Conservation (phyloP, 2,797 vertebrate genomes). For the Argya squamiceps region DNA sequence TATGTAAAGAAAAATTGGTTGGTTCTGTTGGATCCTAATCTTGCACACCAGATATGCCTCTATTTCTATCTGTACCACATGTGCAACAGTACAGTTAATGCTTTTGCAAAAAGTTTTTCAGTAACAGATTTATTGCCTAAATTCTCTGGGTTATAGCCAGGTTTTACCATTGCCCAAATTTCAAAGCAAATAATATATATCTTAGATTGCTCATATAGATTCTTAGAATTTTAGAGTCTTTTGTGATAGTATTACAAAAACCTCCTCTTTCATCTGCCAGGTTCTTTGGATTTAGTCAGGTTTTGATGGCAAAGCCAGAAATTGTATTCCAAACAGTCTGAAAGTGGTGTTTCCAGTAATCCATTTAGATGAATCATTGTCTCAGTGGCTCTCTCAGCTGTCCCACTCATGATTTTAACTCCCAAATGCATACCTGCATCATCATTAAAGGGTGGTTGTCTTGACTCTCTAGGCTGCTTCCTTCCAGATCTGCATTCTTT, state of each 20-base stretch:
- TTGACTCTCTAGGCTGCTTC: not conserved
- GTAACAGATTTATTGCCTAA: not conserved
- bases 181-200: not conserved
- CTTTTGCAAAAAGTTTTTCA: not conserved
- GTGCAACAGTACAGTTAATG: not conserved
- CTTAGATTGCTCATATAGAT: not conserved
- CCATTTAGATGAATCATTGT: not conserved
- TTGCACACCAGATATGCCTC: not conserved
- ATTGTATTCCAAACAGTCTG: not conserved
- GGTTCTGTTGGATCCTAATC: not conserved
- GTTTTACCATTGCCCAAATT: not conserved
- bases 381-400: not conserved
- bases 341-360: not conserved
- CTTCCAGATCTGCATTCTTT: not conserved
- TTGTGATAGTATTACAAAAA: not conserved
- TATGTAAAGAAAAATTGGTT: not conserved
- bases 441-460: not conserved
- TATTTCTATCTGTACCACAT: not conserved
- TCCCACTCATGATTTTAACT: not conserved
- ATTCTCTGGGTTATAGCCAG: not conserved
- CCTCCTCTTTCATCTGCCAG: not conserved
- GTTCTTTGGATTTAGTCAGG: not conserved
- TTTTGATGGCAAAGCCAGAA: not conserved
- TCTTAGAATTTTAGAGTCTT: not conserved
- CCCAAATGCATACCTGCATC: not conserved